phyloP scores from a whole-genome alignment of 2,113 vertebrate genomes.

The Dermatemys mawii region DNA sequence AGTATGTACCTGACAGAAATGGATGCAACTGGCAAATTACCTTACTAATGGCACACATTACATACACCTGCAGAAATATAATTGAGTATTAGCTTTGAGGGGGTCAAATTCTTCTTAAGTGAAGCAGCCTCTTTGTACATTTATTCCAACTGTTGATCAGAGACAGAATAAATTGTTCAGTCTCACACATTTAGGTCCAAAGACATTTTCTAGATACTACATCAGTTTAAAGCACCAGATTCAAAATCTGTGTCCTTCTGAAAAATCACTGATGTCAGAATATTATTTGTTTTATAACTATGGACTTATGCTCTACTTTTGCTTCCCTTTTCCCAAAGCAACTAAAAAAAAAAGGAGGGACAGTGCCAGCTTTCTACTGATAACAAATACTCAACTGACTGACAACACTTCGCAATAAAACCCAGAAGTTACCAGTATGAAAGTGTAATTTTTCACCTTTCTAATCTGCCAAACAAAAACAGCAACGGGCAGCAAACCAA shows the following conservation, averaged over 20 bases:
- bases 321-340: slow-evolving; percentile 54
- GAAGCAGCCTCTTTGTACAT: slow-evolving; percentile 76
- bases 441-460: slow-evolving; percentile 30
- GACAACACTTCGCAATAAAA: slow-evolving; percentile 50
- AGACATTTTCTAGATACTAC: slow-evolving; percentile 51
- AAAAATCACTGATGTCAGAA: neutral
- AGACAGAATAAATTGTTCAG: slow-evolving; percentile 66
- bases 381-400: slow-evolving; percentile 22
- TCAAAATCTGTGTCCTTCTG: slow-evolving; percentile 27
- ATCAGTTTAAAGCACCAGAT: slow-evolving; percentile 56
- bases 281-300: neutral
- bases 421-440: slow-evolving; percentile 2
- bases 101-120: slow-evolving; percentile 74
- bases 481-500: slow-evolving; percentile 42
- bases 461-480: slow-evolving; percentile 11
- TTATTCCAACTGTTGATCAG: slow-evolving; percentile 70
- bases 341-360: slow-evolving; percentile 12
- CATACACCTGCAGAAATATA: slow-evolving; percentile 84
- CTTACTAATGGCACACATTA: slow-evolving; percentile 85
- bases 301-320: neutral
- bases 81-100: slow-evolving; percentile 81
- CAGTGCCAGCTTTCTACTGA: slow-evolving; percentile 51
- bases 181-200: slow-evolving; percentile 41
- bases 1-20: slow-evolving; percentile 85
- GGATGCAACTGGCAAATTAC: slow-evolving; percentile 82